Base-by-base conservation (phyloP, 2,888 invertebrate species). In the Tillus elongatus region DNA sequence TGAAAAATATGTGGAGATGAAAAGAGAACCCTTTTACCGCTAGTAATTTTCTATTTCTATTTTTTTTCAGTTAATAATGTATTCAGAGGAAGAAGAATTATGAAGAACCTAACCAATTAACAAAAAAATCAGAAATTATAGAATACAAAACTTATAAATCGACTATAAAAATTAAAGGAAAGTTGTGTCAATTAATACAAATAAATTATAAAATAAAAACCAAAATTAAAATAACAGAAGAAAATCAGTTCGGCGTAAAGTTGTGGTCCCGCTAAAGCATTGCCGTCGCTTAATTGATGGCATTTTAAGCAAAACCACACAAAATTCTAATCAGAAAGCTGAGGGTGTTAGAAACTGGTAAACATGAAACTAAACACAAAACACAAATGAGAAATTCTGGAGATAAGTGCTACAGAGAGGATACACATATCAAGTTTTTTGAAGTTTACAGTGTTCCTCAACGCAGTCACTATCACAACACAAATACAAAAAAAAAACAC, bases 231-330 rank as follows among this genome's bases (percentile, higher is more conserved):
- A 43, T 41, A 38, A 33, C 19, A 41, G 36, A 26, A 32, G 4
- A 14, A 36, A 36, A 33, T 15, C 35, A 36, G 40, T 37, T 28
- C 14, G 32, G 14, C n/a, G 37, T 36, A 42, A 6, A 40, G 52
- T 55, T 56, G 61, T 61, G 61, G 60, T 57, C 60, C 62, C 60
- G 59, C 57, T 52, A 53, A 57, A 58, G 59, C 58, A 56, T 54
- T 60, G 56, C 57, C 57, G 50, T 57, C 56, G 53, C 52, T 49
- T 47, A 53, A 48, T 47, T 50, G 54, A 55, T 56, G 55, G 58
- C 57, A 56, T 58, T 38, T 54, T 35, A 50, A 53, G 58, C 56
- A 59, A 61, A 63, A 64, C 63, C 60, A 61, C 60, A 56, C 51
- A 57, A 48, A 51, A 53, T 50, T 47, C 47, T 53, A 43, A n/a